Conservation (phyloP, 2,888 invertebrate genomes). For the Tachystola acroxantha region DNA sequence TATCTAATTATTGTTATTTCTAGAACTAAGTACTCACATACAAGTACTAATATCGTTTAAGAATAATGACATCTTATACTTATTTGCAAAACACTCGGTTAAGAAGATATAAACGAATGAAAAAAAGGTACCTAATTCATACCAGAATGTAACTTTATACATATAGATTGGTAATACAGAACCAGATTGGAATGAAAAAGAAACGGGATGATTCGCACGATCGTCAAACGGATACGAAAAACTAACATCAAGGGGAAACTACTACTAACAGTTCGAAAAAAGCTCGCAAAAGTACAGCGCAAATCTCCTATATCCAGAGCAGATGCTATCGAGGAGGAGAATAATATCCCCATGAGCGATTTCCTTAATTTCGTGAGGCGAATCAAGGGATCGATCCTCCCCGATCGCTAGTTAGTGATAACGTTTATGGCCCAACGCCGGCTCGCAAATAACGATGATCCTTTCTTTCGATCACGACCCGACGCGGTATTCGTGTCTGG, state of each 20-base stretch:
- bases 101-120: no score
- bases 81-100: no score
- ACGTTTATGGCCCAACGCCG: conserved; percentile 64
- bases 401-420: conserved; percentile 73
- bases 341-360: conserved; percentile 78
- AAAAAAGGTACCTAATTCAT: no score
- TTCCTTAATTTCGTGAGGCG: conserved; percentile 76
- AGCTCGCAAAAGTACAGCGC: conserved; percentile 38
- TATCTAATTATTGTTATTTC: no score
- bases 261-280: conserved; percentile 27
- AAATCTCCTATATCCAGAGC: conserved; percentile 48
- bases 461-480: conserved; percentile 65
- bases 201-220: conserved; percentile 2
- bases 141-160: no score
- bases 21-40: no score
- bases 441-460: conserved; percentile 57
- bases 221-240: conserved; percentile 7
- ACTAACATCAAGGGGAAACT: conserved; percentile 9
- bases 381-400: conserved; percentile 73
- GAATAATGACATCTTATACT: no score
- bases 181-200: no score
- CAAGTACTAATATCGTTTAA: no score
- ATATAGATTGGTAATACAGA: no score
- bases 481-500: conserved; percentile 57
- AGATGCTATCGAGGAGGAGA: conserved; percentile 57